Base-by-base conservation (phyloP, 2,113 vertebrate genomes). In the Corydoras sp. region DNA sequence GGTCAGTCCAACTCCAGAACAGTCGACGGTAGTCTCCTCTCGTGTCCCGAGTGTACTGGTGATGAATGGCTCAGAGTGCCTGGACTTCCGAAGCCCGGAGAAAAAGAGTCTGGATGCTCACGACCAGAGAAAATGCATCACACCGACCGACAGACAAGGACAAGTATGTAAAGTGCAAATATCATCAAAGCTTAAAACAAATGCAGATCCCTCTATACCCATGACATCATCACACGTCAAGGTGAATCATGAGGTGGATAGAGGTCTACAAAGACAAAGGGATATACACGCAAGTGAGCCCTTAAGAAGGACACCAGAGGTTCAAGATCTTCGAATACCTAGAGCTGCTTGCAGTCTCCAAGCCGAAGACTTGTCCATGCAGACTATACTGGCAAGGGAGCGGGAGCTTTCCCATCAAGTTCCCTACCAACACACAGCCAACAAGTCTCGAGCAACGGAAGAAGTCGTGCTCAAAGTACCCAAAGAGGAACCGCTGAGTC, bases 331-430 rank as follows among this genome's bases (percentile, higher is more conserved):
- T 65, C 78, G 88, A 15, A 49, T 83, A 67, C 84, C 84, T 61
- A 85, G 87, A 77, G 86, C 86, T 66, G 81, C 86, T 32, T 87
- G 84, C 58, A 85, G 85, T 31, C 65, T 59, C 2, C 83, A 89
- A 84, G 89, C 88, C 81, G 89, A 87, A 83, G 89, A 90, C 77
- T 79, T 89, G 70, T 87, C 86, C 74, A 88, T 88, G 86, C 86
- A 86, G 55, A 88, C 87, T 3, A 86, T 89, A 18, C 79, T 86
- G 24, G 86, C 87, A 0, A 76, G 68, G 51, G 69, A 76, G 48
- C 83, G 77, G 70, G 86, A 84, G 71, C 79, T 74, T 69, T 62
- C 64, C 43, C 85, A 85, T 74, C 81, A 86, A 68, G 73, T 78
- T 68, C 68, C 76, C 60, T 71, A 80, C 75, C 51, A 74, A 58